Base-by-base conservation (phyloP, 2,888 invertebrate genomes). In the Liopterus haemorrhoidalis region DNA sequence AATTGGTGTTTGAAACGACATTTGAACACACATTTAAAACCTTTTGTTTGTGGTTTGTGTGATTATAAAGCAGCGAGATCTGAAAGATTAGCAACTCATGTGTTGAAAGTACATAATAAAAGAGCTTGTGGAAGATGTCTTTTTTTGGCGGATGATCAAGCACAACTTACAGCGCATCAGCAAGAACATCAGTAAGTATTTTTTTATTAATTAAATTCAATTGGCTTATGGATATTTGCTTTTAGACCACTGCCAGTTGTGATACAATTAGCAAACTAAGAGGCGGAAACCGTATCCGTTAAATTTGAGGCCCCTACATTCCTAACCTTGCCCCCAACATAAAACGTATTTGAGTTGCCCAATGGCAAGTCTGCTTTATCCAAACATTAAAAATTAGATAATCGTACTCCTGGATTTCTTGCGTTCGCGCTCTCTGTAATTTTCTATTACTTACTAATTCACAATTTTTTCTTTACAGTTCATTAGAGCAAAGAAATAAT, bases 1-100 rank as follows among this genome's bases (percentile, higher is more conserved):
- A 91, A 91, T 66, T 93, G 92, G 92, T 91, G 91, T 60, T 73
- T 92, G 48, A 91, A 92, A 67, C 78, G 92, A 33, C 92, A 93
- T 66, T 77, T 92, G 59, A 92, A 92, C 71, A 92, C 91, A 22
- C 92, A 93, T 68, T 77, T 91, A 63, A 92, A 92, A 70, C 91
- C 91, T 31, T 93, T 88, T 67, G 83, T 87, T 43, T 93, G 92
- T 67, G 81, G 84, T 57, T 75, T 92, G 41, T 93, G 92, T 70
- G 91, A 92, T 67, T 93, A 92, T 71, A 92, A 91, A 72, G 92
- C 92, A 46, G 92, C 92, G 44, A 78, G 92, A 56, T 87, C 90
- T 35, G 92, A 93, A 70, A 77, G 92, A 43, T 74, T 92, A 49
- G 85, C 90, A 50, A 91, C 91, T 5, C 92, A 92, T 69, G 88